Base-by-base conservation (phyloP, 2,888 invertebrate genomes). In the Muscina levida region DNA sequence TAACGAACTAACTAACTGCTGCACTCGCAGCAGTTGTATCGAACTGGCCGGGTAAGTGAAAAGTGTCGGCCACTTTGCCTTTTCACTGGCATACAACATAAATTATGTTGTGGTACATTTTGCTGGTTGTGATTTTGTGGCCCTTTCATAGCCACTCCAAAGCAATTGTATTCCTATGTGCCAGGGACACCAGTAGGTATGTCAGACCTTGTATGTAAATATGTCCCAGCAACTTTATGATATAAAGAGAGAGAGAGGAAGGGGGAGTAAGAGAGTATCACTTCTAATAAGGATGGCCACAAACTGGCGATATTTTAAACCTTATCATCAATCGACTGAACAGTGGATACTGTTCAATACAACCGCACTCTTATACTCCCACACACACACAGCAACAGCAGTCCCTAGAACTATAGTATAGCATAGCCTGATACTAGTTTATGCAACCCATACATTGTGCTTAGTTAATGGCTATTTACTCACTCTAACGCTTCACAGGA, bases 291-390 rank as follows among this genome's bases (percentile, higher is more conserved):
- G 62, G 42, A 42, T 42, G 22, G 42, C 62, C 62, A 62, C 42
- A 62, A 39, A 31, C 39, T 62, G 19, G 62, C 22, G 62, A 62
- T 62, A 62, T 62, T 62, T 62, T 62, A 62, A 62, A 62, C 42
- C 62, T 62, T 62, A 62, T 62, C 62, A 62, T 62, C 62, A 62
- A 62, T 62, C 42, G 62, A 11, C n/a, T n/a, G 24, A 22, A 11
- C 53, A 53, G 24, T 11, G 11, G 37, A 8, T 15, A 15, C 15
- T 15, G 1, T 3, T 2, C 48, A n/a, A 5, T 4, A 51, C n/a
- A n/a, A n/a, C n/a, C n/a, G n/a, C n/a, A n/a, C n/a, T n/a, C n/a
- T n/a, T 6, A 22, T 5, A 59, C 11, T 17, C 5, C 19, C 42
- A 51, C 17, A 17, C 51, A 19, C 22, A 4, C 59, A 37, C 2